Conservation (phyloP, 2,888 invertebrate genomes). For the Horisme vitalbata region DNA sequence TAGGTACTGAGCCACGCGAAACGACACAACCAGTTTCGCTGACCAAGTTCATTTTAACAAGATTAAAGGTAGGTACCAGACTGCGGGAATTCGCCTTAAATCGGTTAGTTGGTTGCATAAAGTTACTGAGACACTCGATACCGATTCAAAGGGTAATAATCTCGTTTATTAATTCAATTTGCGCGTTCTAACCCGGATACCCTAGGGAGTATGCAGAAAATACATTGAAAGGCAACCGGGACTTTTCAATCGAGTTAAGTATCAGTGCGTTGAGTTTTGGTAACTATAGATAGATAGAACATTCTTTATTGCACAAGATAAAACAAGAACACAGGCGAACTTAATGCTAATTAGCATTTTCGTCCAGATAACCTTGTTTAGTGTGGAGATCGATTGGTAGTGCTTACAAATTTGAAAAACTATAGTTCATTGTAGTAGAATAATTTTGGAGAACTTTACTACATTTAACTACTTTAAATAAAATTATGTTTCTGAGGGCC, state of each 20-base stretch:
- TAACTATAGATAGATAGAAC: no score
- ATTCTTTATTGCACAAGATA: no score
- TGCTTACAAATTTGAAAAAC: no score
- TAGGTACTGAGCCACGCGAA: not conserved
- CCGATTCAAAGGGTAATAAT: slow-evolving; percentile 4
- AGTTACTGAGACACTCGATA: slow-evolving; percentile 4
- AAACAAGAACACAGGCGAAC: no score
- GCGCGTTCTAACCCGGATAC: slow-evolving; percentile 6
- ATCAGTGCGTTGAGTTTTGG: slow-evolving; percentile 21
- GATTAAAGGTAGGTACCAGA: not conserved
- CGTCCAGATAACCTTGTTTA: no score
- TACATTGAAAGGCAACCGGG: slow-evolving; percentile 5
- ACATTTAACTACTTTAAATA: no score
- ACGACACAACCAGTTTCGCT: slow-evolving; percentile 5
- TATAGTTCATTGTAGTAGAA: no score
- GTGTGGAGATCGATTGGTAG: no score
- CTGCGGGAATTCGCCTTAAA: slow-evolving; percentile 1
- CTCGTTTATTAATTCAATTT: slow-evolving; percentile 21
- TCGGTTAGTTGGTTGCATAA: not conserved
- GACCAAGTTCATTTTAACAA: slow-evolving; percentile 10
- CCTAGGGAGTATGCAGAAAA: slow-evolving; percentile 13
- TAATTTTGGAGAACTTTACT: no score
- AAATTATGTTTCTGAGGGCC: no score
- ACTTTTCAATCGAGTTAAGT: slow-evolving; percentile 6
- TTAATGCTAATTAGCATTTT: no score